Conservation (phyloP, 2,888 invertebrate species). For the Apodemia zela region DNA sequence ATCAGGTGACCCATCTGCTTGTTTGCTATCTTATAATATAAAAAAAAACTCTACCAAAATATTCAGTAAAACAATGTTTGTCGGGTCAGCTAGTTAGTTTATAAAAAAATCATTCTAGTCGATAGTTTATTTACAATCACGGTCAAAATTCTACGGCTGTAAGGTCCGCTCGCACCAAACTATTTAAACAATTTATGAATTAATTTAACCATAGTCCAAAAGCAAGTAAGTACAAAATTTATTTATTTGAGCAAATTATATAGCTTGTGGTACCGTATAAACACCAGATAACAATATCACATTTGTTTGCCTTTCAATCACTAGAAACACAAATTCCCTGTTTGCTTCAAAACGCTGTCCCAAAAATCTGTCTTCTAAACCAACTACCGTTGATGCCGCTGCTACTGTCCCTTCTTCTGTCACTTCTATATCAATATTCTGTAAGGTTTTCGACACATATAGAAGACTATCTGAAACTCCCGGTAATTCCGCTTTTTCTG, state of each 20-base stretch:
- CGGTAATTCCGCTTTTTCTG: conserved; percentile 76
- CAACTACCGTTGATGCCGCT: conserved; percentile 79
- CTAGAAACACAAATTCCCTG: conserved; percentile 84
- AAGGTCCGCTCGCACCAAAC: too few relatives aligned
- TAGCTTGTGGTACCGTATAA: conserved; percentile 53
- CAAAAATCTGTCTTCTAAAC: conserved; percentile 64
- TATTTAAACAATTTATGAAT: too few relatives aligned
- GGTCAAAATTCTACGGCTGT: too few relatives aligned
- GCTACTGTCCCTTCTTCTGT: conserved; percentile 88
- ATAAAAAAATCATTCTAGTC: too few relatives aligned
- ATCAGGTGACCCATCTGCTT: too few relatives aligned
- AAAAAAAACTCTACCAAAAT: too few relatives aligned
- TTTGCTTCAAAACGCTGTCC: conserved; percentile 82
- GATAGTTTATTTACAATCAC: too few relatives aligned
- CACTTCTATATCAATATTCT: conserved; percentile 86
- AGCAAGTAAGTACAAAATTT: neutral
- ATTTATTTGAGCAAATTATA: conserved; percentile 30
- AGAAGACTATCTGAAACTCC: conserved; percentile 79
- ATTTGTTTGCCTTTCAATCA: conserved; percentile 81
- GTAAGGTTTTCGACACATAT: conserved; percentile 82
- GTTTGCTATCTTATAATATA: too few relatives aligned
- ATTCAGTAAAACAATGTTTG: too few relatives aligned
- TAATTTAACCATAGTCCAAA: neutral
- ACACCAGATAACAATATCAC: conserved; percentile 83
- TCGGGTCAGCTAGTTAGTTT: too few relatives aligned